Base-by-base conservation (phyloP, 1,140 invertebrate species). In the Meteorus sp. region DNA sequence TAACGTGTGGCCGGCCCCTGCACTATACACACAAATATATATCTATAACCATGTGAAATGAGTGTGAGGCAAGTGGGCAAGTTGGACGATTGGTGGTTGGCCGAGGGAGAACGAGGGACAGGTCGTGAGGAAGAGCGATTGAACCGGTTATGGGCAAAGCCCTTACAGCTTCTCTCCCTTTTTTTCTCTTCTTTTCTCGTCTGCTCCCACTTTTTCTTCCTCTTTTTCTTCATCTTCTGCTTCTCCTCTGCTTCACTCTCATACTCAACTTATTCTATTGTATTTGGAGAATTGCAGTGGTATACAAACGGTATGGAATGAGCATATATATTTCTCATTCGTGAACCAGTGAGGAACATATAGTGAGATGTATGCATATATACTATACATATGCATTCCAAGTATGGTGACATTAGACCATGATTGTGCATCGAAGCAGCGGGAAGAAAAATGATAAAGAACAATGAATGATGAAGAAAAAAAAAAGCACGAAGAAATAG, bases 141-240 rank as follows among this genome's bases (percentile, higher is more conserved):
- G 74, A 80, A 79, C 78, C 78, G 78, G 78, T 80, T 79, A 77
- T 79, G 78, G 78, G 77, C 76, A 76, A 77, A 76, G 69, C 71
- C 68, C 70, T 39, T 63, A n/a, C n/a, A n/a, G n/a, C n/a, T 72
- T 69, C 63, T 48, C 61, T 59, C 63, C 48, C 63, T 66, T 47
- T 44, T 62, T 52, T 56, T 67, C 58, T 66, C 65, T 63, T 63
- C 44, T 39, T 31, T 56, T 48, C 51, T 62, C 65, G 60, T 61
- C 54, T 61, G 48, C 56, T 61, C 63, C 65, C 69, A 66, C 54
- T 59, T 63, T 63, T 53, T 41, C 61, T 56, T 64, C 59, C 61
- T 68, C 60, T 70, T 69, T 51, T 63, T 65, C 56, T 67, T 67
- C 39, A 54, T 58, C 56, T 64, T 64, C n/a, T n/a, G n/a, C n/a